Base-by-base conservation (phyloP, 1,140 invertebrate genomes). In the Zaprionus lachaisei region DNA sequence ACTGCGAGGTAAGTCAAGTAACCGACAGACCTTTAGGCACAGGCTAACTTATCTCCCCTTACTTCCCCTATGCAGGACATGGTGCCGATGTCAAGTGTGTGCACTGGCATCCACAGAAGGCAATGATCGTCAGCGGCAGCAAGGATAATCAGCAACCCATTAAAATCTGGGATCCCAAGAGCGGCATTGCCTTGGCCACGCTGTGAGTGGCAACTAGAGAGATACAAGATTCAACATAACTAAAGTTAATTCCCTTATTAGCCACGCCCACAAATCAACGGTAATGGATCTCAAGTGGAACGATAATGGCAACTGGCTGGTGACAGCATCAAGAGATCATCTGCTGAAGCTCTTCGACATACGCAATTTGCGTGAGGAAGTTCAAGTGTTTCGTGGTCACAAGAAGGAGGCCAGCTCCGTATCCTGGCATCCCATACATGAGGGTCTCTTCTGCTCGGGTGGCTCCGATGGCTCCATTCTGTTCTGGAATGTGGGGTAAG, bases 231-330 rank as follows among this genome's bases (percentile, higher is more conserved):
- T 51, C 26, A 15, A 9, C 11, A 7, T 57, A 34, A 22, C 7
- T 14, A 14, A 49, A 38, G 11, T 26, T 9, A 11, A 15, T 37
- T n/a, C 1, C 2, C 3, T 3, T 37, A 26, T 26, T 93, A 98
- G 97, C 55, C 99, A 99, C 94, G 99, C 98, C 17, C 99, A 99
- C 93, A 99, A 99, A 93, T 98, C 97, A 57, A 99, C 99, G 5
- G 99, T 99, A 0, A 99, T 99, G 98, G 98, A 99, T 93, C 95
- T 99, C 4, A 98, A 98, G 93, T 99, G 99, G 99, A 99, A 99
- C 94, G 95, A 96, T 61, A 99, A 99, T 94, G 99, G 99, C 2
- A 99, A 99, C 93, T 99, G 99, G 99, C 93, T 99, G 41, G 96
- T 99, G n/a, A 99, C 99, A 12, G 99, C 98, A 0, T 99, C 98